These are phyloP conservation scores for Syrmaticus mikado DNA, from an alignment of 2,113 vertebrate species.

Conservation along the genomic window DNA sequence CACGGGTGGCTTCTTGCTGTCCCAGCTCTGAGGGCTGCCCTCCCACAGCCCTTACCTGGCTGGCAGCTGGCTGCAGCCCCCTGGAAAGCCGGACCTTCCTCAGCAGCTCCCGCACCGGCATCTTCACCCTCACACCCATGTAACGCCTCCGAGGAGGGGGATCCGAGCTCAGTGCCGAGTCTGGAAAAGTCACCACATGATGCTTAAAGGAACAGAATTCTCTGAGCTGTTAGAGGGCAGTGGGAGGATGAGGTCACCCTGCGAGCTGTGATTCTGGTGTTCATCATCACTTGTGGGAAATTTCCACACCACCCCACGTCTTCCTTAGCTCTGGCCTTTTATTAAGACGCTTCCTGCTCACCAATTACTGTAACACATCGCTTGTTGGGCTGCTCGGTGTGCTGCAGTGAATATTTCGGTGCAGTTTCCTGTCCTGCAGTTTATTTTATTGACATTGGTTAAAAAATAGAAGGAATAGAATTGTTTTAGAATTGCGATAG, in stretches of 20 bases:
- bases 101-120: constrained; percentile 86
- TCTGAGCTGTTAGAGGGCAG: not conserved
- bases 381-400: not conserved
- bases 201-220: not conserved
- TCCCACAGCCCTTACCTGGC: constrained; percentile 70
- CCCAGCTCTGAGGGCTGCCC: not conserved
- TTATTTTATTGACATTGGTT: not conserved
- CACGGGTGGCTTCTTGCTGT: accelerated
- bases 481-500: not conserved
- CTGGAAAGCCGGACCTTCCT: constrained; percentile 79
- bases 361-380: not conserved
- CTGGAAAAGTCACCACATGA: constrained; percentile 58
- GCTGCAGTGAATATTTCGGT: not conserved
- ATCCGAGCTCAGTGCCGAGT: not conserved
- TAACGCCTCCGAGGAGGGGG: constrained; percentile 75
- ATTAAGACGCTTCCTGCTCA: not conserved
- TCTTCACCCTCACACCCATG: constrained; percentile 86
- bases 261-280: not conserved
- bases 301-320: not conserved
- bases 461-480: not conserved
- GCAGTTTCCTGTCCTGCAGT: not conserved
- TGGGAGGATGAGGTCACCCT: not conserved
- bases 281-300: not conserved
- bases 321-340: not conserved
- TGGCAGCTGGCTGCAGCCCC: constrained; percentile 62